Conservation (phyloP, 2,797 vertebrate genomes). For the Amblyraja radiata region DNA sequence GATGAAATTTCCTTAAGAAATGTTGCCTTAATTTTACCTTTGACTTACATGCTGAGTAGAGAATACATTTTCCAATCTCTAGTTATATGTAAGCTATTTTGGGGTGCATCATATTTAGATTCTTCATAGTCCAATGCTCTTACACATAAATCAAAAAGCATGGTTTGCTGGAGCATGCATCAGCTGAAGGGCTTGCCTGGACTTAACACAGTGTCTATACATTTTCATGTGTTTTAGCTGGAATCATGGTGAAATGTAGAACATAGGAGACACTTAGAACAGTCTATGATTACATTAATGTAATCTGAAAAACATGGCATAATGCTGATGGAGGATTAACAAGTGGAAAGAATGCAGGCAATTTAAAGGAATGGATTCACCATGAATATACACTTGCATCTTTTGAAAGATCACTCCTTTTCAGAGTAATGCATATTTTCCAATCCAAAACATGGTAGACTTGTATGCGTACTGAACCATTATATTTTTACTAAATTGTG, state of each 20-base stretch:
- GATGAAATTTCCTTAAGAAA: not conserved
- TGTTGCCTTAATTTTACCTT: not conserved
- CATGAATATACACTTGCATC: not conserved
- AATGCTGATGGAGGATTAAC: not conserved
- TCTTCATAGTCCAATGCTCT: not conserved
- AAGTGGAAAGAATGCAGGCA: not conserved
- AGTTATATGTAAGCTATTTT: not conserved
- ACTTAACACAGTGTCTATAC: not conserved
- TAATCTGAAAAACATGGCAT: not conserved
- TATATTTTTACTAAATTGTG: slow-evolving; percentile 3
- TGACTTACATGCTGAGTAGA: too few relatives aligned
- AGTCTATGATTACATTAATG: too few relatives aligned
- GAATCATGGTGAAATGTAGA: not conserved
- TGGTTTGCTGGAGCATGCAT: not conserved
- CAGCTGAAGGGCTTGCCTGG: not conserved
- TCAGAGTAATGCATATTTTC: not conserved
- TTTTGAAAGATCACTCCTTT: not conserved
- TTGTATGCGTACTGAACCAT: not conserved
- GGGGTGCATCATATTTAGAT: not conserved
- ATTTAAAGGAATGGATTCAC: not conserved
- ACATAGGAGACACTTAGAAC: not conserved
- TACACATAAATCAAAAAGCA: not conserved
- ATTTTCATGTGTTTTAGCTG: not conserved
- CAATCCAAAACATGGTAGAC: not conserved
- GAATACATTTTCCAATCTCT: not conserved